phyloP scores from a whole-genome alignment of 92 coral and sea anemone species.

The Galaxea fascicularis region DNA sequence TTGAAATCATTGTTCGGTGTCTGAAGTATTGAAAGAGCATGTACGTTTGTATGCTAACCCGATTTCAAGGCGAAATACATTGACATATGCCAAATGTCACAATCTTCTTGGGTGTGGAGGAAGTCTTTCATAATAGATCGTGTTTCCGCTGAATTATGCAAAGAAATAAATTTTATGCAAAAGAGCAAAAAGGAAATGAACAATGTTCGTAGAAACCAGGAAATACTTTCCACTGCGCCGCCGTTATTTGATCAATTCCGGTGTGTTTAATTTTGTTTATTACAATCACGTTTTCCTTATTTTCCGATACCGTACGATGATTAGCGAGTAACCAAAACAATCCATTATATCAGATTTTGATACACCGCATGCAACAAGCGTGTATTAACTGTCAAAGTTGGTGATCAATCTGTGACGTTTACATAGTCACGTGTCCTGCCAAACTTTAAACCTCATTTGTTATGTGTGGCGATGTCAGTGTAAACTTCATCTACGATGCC shows the following conservation, averaged over 20 bases:
- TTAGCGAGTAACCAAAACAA: neutral
- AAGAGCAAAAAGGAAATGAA: conserved; percentile 29
- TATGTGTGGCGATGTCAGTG: conserved; percentile 91
- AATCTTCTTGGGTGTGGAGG: conserved; percentile 41
- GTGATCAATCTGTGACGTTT: conserved; percentile 84
- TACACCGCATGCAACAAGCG: conserved; percentile 66
- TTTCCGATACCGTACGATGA: neutral
- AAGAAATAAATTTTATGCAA: neutral
- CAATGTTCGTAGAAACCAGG: conserved; percentile 30
- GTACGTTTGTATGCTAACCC: too few relatives aligned
- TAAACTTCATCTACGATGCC: conserved; percentile 95
- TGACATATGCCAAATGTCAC: neutral
- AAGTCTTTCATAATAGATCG: neutral
- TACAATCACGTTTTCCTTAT: conserved; percentile 21
- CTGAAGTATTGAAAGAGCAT: too few relatives aligned
- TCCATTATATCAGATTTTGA: neutral
- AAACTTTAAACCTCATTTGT: conserved; percentile 90
- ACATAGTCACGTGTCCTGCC: conserved; percentile 83
- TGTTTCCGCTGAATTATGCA: conserved; percentile 29
- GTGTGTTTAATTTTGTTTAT: conserved; percentile 2
- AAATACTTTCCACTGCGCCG: conserved; percentile 23
- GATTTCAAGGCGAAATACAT: neutral
- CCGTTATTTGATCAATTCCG: conserved; percentile 15
- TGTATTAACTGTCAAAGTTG: conserved; percentile 44
- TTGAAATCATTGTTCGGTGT: too few relatives aligned